Base-by-base conservation (phyloP, 2,113 vertebrate species). In the Arothron firmamentum region DNA sequence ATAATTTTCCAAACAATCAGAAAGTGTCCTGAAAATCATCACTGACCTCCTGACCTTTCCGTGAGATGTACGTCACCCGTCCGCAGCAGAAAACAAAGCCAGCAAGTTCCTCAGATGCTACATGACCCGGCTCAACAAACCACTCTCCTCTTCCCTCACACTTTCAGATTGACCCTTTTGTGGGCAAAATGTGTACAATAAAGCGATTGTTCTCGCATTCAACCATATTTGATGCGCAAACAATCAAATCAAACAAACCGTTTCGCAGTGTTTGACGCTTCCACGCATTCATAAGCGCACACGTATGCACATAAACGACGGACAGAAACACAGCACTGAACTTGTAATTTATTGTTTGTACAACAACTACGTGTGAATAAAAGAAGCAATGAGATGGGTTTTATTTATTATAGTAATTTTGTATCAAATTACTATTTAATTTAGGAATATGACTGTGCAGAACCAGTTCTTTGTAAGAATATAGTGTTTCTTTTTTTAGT, bases 331-430 rank as follows among this genome's bases (percentile, higher is more conserved):
- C 90, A 93, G 95, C 97, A 98, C 96, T 99, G 96, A 99, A 93
- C 92, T 94, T 93, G 94, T 99, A 97, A 98, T 96, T 99, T 99
- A 98, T 96, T 97, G 89, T 98, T 94, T 96, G 94, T 95, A 93
- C 89, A 94, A 95, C 92, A 93, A 77, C 82, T 94, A 92, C 95
- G 94, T 97, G 93, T 95, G 87, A 89, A 83, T 83, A 91, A 93
- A 93, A 93, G 84, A 92, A 55, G 2, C 77, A 89, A 92, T 91
- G 90, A 93, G 91, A 94, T 92, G 88, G 92, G 90, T 92, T 87
- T 93, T 96, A 98, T 99, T 99, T 98, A 98, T 98, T 90, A 82
- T 80, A 81, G 91, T 94, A 93, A 94, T 96, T 96, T 92, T 95
- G 85, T 95, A 96, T 94, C 93, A 87, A 83, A 89, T 81, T 83